These are phyloP conservation scores for Agrilus planipennis DNA, from an alignment of 1,140 invertebrate genomes.

Conservation along the genomic window DNA sequence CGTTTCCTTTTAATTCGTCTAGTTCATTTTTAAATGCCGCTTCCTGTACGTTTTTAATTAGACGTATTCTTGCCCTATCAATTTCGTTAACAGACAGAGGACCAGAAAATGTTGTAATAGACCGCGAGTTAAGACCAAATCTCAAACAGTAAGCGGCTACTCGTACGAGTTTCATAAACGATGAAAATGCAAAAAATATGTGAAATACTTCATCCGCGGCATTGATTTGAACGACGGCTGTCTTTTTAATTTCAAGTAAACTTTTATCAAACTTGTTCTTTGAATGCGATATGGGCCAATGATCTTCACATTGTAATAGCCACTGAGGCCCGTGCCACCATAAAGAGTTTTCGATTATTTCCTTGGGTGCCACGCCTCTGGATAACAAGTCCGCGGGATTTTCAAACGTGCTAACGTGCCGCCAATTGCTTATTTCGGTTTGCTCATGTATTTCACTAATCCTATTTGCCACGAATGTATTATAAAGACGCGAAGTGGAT, in stretches of 20 bases:
- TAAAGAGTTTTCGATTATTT: conserved; percentile 18
- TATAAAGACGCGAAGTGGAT: conserved; percentile 21
- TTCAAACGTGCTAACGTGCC: conserved; percentile 15
- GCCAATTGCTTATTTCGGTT: conserved; percentile 14
- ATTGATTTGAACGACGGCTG: not conserved
- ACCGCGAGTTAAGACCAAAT: not conserved
- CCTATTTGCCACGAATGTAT: conserved; percentile 30
- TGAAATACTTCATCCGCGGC: not conserved
- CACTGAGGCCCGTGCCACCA: conserved; percentile 27
- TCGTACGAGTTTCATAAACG: not conserved
- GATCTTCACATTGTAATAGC: not conserved
- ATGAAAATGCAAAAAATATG: conserved; percentile 1
- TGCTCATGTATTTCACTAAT: conserved; percentile 25
- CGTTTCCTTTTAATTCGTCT: not conserved
- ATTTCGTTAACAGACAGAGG: not conserved
- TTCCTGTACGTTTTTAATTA: not conserved
- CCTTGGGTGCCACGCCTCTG: conserved; percentile 11
- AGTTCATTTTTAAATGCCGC: not conserved
- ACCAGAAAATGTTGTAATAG: not conserved
- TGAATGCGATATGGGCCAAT: not conserved
- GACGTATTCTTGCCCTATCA: not conserved
- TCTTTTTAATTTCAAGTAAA: not conserved
- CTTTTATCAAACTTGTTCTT: not conserved
- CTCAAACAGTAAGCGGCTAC: not conserved
- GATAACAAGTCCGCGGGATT: conserved; percentile 25